Percentiles rank a stretch among this genome's conserved stretches.
These are phyloP conservation scores for Ifrita kowaldi DNA, from an alignment of 2,113 vertebrate species.

Conservation along the genomic window DNA sequence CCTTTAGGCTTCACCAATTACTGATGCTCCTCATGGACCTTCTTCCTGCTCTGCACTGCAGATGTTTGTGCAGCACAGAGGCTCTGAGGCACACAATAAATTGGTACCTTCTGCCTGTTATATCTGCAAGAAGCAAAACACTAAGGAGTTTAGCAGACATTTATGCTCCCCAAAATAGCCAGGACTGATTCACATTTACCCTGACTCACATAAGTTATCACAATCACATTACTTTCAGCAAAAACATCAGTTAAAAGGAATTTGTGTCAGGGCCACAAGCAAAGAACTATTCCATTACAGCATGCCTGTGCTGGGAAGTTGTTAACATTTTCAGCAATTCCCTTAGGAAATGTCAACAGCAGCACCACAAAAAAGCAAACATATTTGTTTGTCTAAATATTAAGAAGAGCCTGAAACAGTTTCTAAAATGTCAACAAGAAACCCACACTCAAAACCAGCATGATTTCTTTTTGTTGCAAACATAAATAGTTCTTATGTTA, in stretches of 20 bases:
- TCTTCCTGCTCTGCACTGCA: background rate
- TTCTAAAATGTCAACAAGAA: constrained; percentile 14
- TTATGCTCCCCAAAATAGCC: background rate
- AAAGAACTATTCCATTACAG: background rate
- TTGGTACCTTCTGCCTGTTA: background rate
- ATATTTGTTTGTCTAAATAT: background rate
- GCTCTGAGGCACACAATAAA: background rate
- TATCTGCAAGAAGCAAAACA: background rate
- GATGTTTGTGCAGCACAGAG: background rate
- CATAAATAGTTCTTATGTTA: background rate
- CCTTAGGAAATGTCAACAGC: constrained; percentile 18
- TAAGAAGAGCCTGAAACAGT: background rate
- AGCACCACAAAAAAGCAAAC: background rate
- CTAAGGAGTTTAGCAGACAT: background rate
- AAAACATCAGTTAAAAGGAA: background rate
- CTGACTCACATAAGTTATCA: background rate
- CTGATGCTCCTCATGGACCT: background rate
- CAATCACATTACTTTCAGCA: constrained; percentile 12
- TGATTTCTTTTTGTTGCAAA: background rate
- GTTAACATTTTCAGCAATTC: constrained; percentile 1
- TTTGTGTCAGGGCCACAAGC: constrained; percentile 1
- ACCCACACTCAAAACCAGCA: background rate
- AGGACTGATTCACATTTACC: background rate
- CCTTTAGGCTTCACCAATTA: background rate
- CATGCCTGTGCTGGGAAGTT: background rate